These are phyloP conservation scores for Lomographa bimaculata DNA, from an alignment of 2,888 invertebrate genomes.

Conservation along the genomic window DNA sequence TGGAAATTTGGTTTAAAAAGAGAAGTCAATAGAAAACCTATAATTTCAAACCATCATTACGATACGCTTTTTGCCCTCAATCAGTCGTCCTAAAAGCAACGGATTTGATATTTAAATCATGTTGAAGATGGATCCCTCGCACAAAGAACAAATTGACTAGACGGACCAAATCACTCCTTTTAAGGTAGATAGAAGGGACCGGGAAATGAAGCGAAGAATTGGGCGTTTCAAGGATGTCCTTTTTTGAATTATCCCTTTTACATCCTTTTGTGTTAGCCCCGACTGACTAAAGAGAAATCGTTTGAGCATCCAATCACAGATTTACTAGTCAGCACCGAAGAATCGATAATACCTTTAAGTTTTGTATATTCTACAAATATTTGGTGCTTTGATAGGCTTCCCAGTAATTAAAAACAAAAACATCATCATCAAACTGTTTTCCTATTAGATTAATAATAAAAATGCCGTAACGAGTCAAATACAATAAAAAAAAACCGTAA, in stretches of 20 bases:
- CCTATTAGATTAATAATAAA: too few relatives aligned
- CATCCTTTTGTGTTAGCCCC: slow-evolving; percentile 37
- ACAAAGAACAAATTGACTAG: slow-evolving; percentile 42
- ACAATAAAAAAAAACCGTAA: too few relatives aligned
- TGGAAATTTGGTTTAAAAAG: too few relatives aligned
- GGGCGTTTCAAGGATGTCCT: slow-evolving; percentile 39
- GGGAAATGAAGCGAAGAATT: slow-evolving; percentile 45
- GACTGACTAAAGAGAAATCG: slow-evolving; percentile 32
- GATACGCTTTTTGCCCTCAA: too few relatives aligned
- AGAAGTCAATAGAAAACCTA: too few relatives aligned
- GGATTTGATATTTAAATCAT: slow-evolving; percentile 28
- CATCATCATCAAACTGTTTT: too few relatives aligned
- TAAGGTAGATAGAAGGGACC: slow-evolving; percentile 34
- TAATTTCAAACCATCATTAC: too few relatives aligned
- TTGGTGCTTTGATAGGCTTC: too few relatives aligned
- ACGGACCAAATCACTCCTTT: slow-evolving; percentile 43
- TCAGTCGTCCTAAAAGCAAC: neutral
- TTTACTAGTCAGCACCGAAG: slow-evolving; percentile 28
- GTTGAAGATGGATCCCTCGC: slow-evolving; percentile 20
- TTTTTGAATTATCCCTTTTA: slow-evolving; percentile 41
- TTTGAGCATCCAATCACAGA: slow-evolving; percentile 34
- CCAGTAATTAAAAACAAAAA: too few relatives aligned
- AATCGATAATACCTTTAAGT: slow-evolving; percentile 6
- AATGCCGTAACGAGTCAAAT: too few relatives aligned
- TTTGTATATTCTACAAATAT: too few relatives aligned